Evolutionary conservation across 2,113 vertebrate species (phyloP).

Genomic region (Phycodurus eques): DNA sequence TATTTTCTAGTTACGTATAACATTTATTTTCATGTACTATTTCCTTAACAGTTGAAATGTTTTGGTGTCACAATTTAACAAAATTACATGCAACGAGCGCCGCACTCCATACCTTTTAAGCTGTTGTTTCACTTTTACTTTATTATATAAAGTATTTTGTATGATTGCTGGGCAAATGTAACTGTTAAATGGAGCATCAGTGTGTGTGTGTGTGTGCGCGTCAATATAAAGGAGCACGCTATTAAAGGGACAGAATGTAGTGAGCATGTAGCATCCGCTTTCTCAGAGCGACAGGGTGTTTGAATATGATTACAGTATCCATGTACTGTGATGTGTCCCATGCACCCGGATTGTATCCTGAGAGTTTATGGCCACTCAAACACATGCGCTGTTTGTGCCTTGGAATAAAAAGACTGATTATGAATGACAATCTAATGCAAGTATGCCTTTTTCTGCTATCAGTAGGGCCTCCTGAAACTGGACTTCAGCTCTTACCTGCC

Average conservation of each 20-base stretch:
- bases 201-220: slow-evolving; percentile 4
- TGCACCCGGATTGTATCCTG: slow-evolving; percentile 68
- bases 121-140: not conserved
- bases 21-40: slow-evolving; percentile 29
- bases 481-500: no score
- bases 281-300: slow-evolving; percentile 41
- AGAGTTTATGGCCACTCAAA: slow-evolving; percentile 67
- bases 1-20: not conserved
- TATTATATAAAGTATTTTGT: slow-evolving; percentile 15
- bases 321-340: slow-evolving; percentile 43
- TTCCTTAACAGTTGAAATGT: slow-evolving; percentile 69
- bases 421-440: slow-evolving; percentile 6
- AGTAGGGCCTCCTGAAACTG: no score
- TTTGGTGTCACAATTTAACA: slow-evolving; percentile 11
- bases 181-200: slow-evolving; percentile 25
- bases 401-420: slow-evolving; percentile 65
- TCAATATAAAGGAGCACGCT: not conserved
- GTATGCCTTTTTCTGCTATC: no score
- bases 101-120: slow-evolving; percentile 22
- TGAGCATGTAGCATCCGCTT: slow-evolving; percentile 57
- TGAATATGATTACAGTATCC: not conserved
- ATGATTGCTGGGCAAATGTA: slow-evolving; percentile 14
- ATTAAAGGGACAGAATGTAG: slow-evolving; percentile 4
- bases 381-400: slow-evolving; percentile 74
- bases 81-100: slow-evolving; percentile 2